Conservation (phyloP, 2,797 vertebrate genomes). For the Myiothlypis chrysogaster region DNA sequence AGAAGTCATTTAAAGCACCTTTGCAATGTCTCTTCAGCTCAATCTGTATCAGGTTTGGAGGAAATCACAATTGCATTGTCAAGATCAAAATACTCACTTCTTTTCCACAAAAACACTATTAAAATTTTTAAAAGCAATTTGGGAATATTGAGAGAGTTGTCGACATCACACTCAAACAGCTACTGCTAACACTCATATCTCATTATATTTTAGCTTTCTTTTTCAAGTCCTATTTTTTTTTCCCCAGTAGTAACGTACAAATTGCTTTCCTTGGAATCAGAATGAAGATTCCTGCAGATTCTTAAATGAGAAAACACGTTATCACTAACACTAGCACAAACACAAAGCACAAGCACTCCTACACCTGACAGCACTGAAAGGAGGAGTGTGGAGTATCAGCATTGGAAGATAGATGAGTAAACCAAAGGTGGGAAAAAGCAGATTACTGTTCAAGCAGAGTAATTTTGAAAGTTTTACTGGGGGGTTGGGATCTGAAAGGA, state of each 20-base stretch:
- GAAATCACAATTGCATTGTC: not conserved
- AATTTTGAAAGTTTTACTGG: not conserved
- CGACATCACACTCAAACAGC: not conserved
- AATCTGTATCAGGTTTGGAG: not conserved
- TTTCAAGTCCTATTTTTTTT: not conserved
- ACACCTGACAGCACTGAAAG: not conserved
- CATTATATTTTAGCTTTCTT: not conserved
- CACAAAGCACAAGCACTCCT: not conserved
- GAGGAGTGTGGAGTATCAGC: not conserved
- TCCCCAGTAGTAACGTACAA: not conserved
- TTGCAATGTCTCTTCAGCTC: not conserved
- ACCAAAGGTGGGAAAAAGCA: not conserved
- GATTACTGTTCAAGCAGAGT: not conserved
- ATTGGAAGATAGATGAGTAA: not conserved
- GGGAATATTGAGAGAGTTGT: not conserved
- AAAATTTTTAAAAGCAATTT: not conserved
- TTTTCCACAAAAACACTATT: not conserved
- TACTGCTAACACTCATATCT: not conserved
- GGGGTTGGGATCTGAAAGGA: not conserved
- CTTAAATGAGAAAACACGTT: not conserved
- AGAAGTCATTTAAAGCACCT: not conserved
- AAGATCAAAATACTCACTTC: conserved; percentile 3
- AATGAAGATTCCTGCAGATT: not conserved
- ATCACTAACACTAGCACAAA: not conserved
- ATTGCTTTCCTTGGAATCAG: not conserved